A percentile compares a stretch with the other conserved stretches of the same genome.
Conservation (phyloP, 2,888 invertebrate species). For the Scaeva pyrastri region DNA sequence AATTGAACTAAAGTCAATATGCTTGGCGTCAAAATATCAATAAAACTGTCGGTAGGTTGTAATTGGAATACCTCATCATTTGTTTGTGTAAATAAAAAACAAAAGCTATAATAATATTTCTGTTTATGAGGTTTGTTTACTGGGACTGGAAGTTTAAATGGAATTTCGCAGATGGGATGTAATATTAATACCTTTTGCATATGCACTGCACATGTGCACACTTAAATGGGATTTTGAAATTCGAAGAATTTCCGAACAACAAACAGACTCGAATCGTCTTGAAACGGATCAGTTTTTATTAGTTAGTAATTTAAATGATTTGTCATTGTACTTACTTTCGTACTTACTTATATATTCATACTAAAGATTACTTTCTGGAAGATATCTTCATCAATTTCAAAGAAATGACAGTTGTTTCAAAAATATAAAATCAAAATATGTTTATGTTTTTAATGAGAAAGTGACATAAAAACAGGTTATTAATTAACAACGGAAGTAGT, state of each 20-base stretch:
- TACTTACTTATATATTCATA: too few species aligned
- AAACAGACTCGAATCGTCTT: not conserved
- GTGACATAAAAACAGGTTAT: too few species aligned
- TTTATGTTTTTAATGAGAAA: too few species aligned
- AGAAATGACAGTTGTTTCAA: too few species aligned
- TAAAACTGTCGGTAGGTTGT: conserved; percentile 54
- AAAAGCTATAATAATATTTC: conserved; percentile 29
- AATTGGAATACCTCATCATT: conserved; percentile 25
- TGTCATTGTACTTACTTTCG: too few species aligned
- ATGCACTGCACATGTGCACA: not conserved
- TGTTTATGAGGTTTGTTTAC: conserved; percentile 61
- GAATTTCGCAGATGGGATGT: conserved; percentile 59
- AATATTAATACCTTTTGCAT: not conserved
- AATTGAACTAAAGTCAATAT: conserved; percentile 9
- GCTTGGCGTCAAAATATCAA: conserved; percentile 70
- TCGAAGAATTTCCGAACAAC: conserved; percentile 17
- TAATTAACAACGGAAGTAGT: too few species aligned
- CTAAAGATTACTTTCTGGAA: too few species aligned
- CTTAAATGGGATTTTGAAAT: not conserved
- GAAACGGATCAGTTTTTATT: not conserved
- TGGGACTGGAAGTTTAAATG: conserved; percentile 45
- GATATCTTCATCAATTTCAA: too few species aligned
- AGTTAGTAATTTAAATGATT: not conserved
- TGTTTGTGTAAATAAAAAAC: conserved; percentile 27
- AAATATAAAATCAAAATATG: too few species aligned